A percentile compares a stretch with the other conserved stretches of the same genome.
Conservation (phyloP, 2,888 invertebrate genomes). For the Lamellibrachia columna region DNA sequence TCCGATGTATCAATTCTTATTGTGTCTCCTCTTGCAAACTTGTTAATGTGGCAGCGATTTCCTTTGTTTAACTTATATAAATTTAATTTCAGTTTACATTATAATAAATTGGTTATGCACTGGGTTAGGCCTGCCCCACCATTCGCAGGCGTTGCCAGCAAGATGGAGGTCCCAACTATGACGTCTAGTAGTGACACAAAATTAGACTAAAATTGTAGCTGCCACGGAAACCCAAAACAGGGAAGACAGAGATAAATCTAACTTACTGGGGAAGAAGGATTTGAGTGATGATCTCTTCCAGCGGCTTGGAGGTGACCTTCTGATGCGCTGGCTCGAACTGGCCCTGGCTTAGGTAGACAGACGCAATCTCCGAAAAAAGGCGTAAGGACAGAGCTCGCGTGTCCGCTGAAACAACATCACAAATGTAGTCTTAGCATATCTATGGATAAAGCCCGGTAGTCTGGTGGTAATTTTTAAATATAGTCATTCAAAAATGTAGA, state of each 20-base stretch:
- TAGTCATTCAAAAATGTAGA: neutral
- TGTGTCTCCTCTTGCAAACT: neutral
- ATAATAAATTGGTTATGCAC: slow-evolving; percentile 35
- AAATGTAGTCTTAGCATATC: neutral
- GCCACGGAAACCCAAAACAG: neutral
- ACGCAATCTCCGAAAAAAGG: slow-evolving; percentile 60
- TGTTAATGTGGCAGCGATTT: neutral
- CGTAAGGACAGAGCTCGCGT: slow-evolving; percentile 56
- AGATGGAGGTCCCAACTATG: neutral
- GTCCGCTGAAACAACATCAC: slow-evolving; percentile 49
- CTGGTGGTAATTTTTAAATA: neutral
- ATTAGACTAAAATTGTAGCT: neutral
- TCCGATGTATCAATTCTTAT: neutral
- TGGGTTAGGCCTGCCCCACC: slow-evolving; percentile 49
- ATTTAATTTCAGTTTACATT: neutral
- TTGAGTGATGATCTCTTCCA: slow-evolving; percentile 55
- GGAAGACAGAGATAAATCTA: neutral
- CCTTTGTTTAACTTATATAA: neutral
- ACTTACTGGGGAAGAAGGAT: slow-evolving; percentile 62
- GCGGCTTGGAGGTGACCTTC: slow-evolving; percentile 41
- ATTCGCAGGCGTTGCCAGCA: neutral
- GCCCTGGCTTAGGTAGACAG: slow-evolving; percentile 50
- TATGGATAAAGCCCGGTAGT: neutral
- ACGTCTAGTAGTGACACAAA: no score
- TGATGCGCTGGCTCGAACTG: slow-evolving; percentile 22